Evolutionary conservation across 1,140 invertebrate species (phyloP).

Genomic region (Macrobrachium rosenbergii): DNA sequence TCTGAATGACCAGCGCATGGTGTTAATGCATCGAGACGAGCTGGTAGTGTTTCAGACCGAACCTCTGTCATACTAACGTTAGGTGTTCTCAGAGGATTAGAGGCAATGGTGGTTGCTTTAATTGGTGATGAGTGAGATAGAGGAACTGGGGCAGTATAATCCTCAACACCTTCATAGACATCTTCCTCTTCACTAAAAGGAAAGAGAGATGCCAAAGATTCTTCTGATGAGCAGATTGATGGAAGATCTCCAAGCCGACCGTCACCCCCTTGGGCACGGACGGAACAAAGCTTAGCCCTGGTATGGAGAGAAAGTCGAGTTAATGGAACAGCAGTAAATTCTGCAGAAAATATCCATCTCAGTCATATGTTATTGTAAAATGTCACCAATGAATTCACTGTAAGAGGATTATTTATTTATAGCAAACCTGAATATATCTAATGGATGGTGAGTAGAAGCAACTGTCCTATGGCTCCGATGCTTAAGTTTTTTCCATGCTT

Average conservation of each 20-base stretch:
- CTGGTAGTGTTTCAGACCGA: conserved; percentile 45
- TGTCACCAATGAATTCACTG: neutral
- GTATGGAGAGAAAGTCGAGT: neutral
- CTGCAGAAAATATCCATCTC: neutral
- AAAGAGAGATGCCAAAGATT: conserved; percentile 65
- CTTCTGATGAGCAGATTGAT: conserved; percentile 67
- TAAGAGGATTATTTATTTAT: neutral
- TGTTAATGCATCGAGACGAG: conserved; percentile 39
- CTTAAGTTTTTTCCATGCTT: conserved; percentile 67
- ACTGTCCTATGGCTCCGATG: conserved; percentile 61
- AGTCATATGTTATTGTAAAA: neutral
- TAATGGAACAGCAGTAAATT: neutral
- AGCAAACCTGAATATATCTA: conserved; percentile 63
- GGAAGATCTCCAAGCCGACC: conserved; percentile 65
- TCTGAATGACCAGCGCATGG: conserved; percentile 31
- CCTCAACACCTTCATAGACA: conserved; percentile 60
- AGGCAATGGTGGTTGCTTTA: conserved; percentile 24
- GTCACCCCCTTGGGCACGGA: conserved; percentile 64
- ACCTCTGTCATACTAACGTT: conserved; percentile 23
- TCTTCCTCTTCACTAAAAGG: conserved; percentile 65
- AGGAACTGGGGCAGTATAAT: conserved; percentile 39
- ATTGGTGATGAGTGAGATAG: conserved; percentile 25
- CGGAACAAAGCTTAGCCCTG: conserved; percentile 65
- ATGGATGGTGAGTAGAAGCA: conserved; percentile 62
- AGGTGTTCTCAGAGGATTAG: conserved; percentile 28